Evolutionary conservation across 2,888 invertebrate species (phyloP).

Genomic region (Dexiosoma caninum): DNA sequence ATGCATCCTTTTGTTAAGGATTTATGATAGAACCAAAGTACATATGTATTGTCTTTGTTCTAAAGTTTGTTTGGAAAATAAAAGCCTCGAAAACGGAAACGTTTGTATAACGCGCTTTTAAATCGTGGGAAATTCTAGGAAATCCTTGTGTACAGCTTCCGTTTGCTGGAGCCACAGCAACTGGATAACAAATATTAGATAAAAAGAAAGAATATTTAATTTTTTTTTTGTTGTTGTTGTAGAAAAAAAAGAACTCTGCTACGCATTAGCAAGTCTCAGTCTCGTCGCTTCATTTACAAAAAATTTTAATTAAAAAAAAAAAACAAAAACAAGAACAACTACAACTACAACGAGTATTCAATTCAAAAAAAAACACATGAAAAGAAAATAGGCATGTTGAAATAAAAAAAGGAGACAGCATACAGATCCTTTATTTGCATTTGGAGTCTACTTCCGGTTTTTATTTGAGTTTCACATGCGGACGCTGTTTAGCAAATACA

Average conservation of each 20-base stretch:
- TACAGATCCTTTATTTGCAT: conserved; percentile 64
- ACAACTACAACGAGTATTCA: no score
- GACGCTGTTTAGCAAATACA: conserved; percentile 23
- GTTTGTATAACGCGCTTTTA: conserved; percentile 55
- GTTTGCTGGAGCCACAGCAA: conserved; percentile 47
- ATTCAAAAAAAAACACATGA: neutral
- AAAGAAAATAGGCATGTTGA: neutral
- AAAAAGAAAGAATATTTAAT: conserved; percentile 27
- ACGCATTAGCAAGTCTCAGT: conserved; percentile 20
- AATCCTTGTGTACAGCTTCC: conserved; percentile 64
- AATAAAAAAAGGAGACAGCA: neutral
- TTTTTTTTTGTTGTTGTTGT: no score
- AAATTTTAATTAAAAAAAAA: no score
- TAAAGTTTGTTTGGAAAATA: neutral
- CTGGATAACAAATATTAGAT: neutral
- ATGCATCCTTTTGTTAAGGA: neutral
- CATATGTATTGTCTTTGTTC: conserved; percentile 39
- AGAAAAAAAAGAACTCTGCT: neutral
- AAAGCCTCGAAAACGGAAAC: conserved; percentile 45
- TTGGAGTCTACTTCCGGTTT: conserved; percentile 65
- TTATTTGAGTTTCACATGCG: conserved; percentile 58
- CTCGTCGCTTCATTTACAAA: neutral
- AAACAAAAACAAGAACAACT: no score
- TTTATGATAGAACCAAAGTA: conserved; percentile 4
- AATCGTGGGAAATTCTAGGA: conserved; percentile 66